Conservation (phyloP, 2,888 invertebrate genomes). For the Crepidodera aurea region DNA sequence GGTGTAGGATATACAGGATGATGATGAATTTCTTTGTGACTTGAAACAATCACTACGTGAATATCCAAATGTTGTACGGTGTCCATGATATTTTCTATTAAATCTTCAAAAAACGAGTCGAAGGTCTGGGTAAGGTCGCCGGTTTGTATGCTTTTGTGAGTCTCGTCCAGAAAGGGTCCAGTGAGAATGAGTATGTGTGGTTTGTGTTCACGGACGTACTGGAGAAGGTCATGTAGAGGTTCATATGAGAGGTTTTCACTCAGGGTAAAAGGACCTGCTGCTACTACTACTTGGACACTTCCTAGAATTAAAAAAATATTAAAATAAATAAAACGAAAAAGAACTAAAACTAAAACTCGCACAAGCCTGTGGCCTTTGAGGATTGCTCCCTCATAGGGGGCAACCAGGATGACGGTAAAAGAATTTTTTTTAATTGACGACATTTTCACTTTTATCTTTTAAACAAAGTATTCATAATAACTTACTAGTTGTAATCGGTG, state of each 20-base stretch:
- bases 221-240: slow-evolving; percentile 80
- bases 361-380: too few species aligned
- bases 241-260: slow-evolving; percentile 80
- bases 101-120: slow-evolving; percentile 77
- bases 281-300: slow-evolving; percentile 73
- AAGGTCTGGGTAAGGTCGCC: slow-evolving; percentile 72
- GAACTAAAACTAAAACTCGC: neutral
- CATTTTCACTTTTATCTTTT: neutral
- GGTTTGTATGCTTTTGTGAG: slow-evolving; percentile 67
- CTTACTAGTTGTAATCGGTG: slow-evolving; percentile 58
- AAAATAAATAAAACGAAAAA: neutral
- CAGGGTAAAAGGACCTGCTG: slow-evolving; percentile 85
- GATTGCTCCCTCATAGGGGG: too few species aligned
- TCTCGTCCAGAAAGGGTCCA: slow-evolving; percentile 83
- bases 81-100: slow-evolving; percentile 72
- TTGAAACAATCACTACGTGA: slow-evolving; percentile 69
- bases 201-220: slow-evolving; percentile 69
- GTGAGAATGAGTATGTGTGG: slow-evolving; percentile 84
- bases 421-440: too few species aligned
- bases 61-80: slow-evolving; percentile 62
- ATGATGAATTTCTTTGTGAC: slow-evolving; percentile 79
- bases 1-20: slow-evolving; percentile 86
- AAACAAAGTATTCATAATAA: neutral
- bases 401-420: too few species aligned
- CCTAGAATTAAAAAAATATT: slow-evolving; percentile 36